Percentiles rank a stretch among this genome's conserved stretches.
Conservation (phyloP, 2,113 vertebrate genomes). For the Hemibagrus wyckioides region DNA sequence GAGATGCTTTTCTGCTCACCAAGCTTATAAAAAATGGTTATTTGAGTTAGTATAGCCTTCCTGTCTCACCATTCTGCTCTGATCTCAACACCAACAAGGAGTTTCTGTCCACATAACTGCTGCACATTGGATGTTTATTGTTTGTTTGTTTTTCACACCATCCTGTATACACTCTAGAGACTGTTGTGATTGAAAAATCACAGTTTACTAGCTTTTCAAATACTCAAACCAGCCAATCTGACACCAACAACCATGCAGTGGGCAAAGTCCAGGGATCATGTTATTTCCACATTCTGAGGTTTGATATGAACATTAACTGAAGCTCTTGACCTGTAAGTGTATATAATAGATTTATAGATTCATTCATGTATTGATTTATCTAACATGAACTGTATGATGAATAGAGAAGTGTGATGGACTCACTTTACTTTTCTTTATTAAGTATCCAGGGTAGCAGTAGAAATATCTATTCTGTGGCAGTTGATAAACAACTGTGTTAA, state of each 20-base stretch:
- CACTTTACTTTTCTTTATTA: neutral
- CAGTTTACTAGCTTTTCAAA: neutral
- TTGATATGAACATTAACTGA: constrained; percentile 9
- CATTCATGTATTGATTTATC: neutral
- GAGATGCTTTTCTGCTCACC: too few species aligned
- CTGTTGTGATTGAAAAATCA: neutral
- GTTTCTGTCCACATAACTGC: neutral
- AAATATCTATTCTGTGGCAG: neutral
- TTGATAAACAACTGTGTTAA: neutral
- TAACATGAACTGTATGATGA: neutral
- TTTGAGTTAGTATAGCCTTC: neutral
- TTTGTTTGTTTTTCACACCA: neutral
- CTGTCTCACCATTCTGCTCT: neutral
- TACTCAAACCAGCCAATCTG: neutral
- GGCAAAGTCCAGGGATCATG: neutral
- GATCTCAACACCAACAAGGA: neutral
- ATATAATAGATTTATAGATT: neutral
- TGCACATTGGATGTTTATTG: neutral
- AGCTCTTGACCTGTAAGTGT: neutral
- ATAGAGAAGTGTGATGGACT: neutral
- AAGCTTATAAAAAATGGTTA: too few species aligned
- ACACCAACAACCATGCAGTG: neutral
- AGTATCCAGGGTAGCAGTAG: neutral
- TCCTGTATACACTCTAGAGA: neutral
- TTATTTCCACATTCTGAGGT: neutral